Evolutionary conservation across 2,797 vertebrate species (phyloP).

Genomic region (Sarcophilus harrisii): DNA sequence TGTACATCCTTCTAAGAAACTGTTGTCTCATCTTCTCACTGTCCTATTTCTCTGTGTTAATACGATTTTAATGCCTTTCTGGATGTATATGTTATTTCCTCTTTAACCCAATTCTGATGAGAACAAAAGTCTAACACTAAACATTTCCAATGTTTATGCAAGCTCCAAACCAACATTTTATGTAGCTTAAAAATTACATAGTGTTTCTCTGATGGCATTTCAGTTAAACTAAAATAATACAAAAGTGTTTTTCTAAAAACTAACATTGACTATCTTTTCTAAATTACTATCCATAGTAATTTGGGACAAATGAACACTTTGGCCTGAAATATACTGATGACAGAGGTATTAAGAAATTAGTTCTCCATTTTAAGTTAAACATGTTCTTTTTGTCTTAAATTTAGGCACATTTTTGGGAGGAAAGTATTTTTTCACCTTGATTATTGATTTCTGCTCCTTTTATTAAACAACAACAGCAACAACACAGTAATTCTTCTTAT

Average conservation of each 20-base stretch:
- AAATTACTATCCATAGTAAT: not conserved
- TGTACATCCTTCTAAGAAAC: not conserved
- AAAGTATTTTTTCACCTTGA: conserved; percentile 19
- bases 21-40: not conserved
- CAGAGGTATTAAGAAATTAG: conserved; percentile 36
- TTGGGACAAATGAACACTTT: conserved; percentile 20
- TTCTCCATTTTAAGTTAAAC: conserved; percentile 14
- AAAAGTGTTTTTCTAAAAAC: conserved; percentile 51
- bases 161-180: not conserved
- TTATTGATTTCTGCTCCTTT: not conserved
- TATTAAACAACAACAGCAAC: conserved; percentile 17
- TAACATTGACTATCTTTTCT: conserved; percentile 12
- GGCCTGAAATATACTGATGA: conserved; percentile 52
- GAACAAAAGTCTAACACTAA: not conserved
- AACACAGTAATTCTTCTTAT: not conserved
- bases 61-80: not conserved
- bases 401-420: not conserved
- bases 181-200: not conserved
- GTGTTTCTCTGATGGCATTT: not conserved
- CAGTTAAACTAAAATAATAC: conserved; percentile 28
- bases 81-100: not conserved
- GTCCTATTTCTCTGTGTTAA: not conserved
- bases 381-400: conserved; percentile 8
- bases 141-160: not conserved
- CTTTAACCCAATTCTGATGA: not conserved